phyloP scores from a whole-genome alignment of 2,888 invertebrate species.

The Temnothorax ravouxi region DNA sequence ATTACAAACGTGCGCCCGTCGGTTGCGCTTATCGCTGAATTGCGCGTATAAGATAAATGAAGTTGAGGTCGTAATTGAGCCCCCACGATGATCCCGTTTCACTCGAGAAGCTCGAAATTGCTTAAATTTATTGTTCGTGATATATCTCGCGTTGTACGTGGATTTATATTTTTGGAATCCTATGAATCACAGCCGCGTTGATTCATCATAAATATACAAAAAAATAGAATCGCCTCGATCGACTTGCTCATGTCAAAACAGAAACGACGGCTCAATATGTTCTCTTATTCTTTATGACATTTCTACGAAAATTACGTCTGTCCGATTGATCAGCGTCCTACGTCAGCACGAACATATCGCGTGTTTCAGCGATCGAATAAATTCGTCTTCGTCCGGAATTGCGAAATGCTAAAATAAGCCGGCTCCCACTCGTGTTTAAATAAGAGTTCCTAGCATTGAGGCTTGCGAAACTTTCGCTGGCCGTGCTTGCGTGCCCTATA shows the following conservation, averaged over 20 bases:
- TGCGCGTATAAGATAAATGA: constrained; percentile 59
- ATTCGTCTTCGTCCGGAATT: constrained; percentile 72
- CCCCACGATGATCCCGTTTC: constrained; percentile 26
- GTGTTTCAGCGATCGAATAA: constrained; percentile 70
- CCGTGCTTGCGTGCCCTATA: constrained; percentile 55
- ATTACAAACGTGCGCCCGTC: constrained; percentile 56
- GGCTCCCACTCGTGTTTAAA: constrained; percentile 59
- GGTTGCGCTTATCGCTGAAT: constrained; percentile 25
- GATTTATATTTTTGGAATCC: constrained; percentile 14
- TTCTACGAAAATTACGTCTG: constrained; percentile 39
- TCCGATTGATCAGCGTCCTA: constrained; percentile 38
- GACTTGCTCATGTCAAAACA: constrained; percentile 23
- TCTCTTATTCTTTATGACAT: constrained; percentile 27
- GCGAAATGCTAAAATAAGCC: constrained; percentile 74
- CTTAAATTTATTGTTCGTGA: constrained; percentile 27
- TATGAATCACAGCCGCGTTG: constrained; percentile 36
- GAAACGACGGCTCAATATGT: background rate
- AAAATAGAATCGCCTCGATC: too few species aligned
- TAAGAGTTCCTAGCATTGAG: constrained; percentile 57
- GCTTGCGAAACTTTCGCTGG: constrained; percentile 70
- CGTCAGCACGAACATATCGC: constrained; percentile 55
- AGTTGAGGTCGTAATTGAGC: constrained; percentile 53
- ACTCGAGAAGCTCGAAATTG: constrained; percentile 8
- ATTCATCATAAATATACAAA: constrained; percentile 7
- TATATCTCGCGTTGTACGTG: background rate